These are phyloP conservation scores for Hypolimnas misippus DNA, from an alignment of 2,888 invertebrate species.

Conservation along the genomic window DNA sequence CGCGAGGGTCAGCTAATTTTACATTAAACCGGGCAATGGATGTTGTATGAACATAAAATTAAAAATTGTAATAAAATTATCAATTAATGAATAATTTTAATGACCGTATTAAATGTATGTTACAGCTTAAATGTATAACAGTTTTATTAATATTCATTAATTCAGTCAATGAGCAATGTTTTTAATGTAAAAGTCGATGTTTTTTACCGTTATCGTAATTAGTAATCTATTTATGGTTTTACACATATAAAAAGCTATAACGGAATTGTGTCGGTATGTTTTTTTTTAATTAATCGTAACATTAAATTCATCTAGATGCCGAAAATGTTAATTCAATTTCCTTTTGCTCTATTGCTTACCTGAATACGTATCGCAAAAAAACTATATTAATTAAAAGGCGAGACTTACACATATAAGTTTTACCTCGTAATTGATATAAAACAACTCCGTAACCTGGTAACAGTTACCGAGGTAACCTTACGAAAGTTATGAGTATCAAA, in stretches of 20 bases:
- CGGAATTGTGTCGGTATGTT: background rate
- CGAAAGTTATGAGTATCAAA: too few species aligned
- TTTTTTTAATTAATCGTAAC: too few species aligned
- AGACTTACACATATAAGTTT: too few species aligned
- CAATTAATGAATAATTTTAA: background rate
- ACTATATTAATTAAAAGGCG: too few species aligned
- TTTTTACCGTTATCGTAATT: conserved; percentile 2
- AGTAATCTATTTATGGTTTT: background rate
- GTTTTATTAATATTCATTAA: background rate
- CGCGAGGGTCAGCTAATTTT: too few species aligned
- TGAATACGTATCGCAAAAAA: too few species aligned
- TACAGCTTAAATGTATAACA: background rate
- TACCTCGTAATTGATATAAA: too few species aligned
- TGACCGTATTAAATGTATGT: background rate
- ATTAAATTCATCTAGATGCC: too few species aligned
- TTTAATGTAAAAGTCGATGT: background rate
- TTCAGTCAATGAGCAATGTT: background rate
- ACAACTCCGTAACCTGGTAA: too few species aligned
- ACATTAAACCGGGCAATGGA: background rate
- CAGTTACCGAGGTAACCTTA: too few species aligned
- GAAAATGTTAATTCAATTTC: too few species aligned
- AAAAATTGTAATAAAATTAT: background rate
- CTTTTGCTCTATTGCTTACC: too few species aligned
- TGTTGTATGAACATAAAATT: background rate
- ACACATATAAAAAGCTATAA: background rate